Evolutionary conservation across 2,888 invertebrate genomes (phyloP), one percentile per base, ranked within the genome.

Genomic region (Cryptophagus acutangulus): DNA sequence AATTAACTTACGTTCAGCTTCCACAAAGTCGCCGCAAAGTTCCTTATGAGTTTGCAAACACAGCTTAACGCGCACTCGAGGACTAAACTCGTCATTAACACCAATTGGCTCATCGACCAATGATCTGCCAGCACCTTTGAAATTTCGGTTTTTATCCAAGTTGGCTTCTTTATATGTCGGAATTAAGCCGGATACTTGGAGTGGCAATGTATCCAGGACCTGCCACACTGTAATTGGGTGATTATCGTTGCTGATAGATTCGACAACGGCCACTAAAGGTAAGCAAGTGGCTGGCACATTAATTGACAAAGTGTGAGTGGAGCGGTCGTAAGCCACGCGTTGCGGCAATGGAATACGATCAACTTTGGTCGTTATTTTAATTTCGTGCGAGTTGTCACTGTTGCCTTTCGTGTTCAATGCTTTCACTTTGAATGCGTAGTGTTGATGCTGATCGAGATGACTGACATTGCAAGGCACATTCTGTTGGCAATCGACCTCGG

Each of bases 381-480:
- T 81, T 63, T 90, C 89, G 57, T 87, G 87, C 1, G 92, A 92
- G 61, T 84, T 88, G 50, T 87, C 87, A 46, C 91, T 91, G 52
- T 84, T 81, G 10, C 90, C 90, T 67, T 88, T 88, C 1, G 87
- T 85, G 62, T 92, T 93, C 48, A 87, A 77, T 0, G 91, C 91
- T 70, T 88, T 89, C 43, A 87, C 81, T 77, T 88, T 89, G 70
- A 93, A 89, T 0, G 83, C 76, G 65, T 91, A 93, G 16, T 80
- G 80, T 62, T 87, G 88, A 66, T 92, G 87, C 58, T 92, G 91
- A 38, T 90, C 88, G 36, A 93, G 75, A 40, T 82, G 77, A 1
- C 85, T 84, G 2, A 93, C 85, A 61, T 90, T 91, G 71, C 93
- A 93, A 1, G 92, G 92, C 62, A 90, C 88, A 49, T 81, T 79